Conservation (phyloP, 2,797 vertebrate genomes). For the Vireo griseus region DNA sequence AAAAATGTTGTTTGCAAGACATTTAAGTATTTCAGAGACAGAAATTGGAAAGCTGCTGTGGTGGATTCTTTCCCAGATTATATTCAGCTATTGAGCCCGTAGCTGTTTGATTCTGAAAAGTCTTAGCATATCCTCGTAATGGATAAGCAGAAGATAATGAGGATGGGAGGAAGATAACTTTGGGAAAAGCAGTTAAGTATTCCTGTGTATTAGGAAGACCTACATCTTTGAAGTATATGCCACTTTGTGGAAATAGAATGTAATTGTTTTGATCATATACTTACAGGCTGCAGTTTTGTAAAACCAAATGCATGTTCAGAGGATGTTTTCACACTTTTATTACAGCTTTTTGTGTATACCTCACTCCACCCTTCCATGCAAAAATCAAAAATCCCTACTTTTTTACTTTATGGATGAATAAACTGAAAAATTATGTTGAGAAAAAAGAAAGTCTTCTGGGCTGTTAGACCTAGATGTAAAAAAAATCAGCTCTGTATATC, state of each 20-base stretch:
- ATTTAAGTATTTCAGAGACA: neutral
- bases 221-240: neutral
- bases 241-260: neutral
- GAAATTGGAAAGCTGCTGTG: neutral
- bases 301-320: neutral
- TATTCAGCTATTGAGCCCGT: neutral
- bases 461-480: neutral
- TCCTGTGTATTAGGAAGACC: neutral
- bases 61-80: neutral
- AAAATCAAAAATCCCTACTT: neutral
- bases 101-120: neutral
- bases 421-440: conserved; percentile 16
- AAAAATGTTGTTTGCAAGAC: neutral
- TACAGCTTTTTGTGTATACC: neutral
- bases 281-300: neutral
- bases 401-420: conserved; percentile 42
- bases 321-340: conserved; percentile 6
- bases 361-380: neutral
- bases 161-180: neutral
- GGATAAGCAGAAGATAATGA: neutral
- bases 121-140: neutral
- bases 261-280: neutral
- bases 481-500: neutral
- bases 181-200: neutral
- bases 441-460: neutral